Percentiles rank a stretch among this genome's conserved stretches.
phyloP scores from a whole-genome alignment of 2,888 invertebrate genomes.

The Cepaea hortensis region DNA sequence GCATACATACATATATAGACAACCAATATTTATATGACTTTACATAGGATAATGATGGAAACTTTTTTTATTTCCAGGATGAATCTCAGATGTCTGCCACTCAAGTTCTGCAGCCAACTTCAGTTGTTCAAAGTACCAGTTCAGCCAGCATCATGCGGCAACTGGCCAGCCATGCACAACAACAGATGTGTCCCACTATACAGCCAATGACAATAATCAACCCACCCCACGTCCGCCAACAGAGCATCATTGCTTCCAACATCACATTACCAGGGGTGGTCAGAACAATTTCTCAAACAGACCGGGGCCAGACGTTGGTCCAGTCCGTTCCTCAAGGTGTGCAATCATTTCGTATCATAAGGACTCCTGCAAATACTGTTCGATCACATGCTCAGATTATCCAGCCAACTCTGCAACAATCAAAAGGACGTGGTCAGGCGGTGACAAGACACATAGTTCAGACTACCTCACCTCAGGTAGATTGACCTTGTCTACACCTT shows the following conservation, averaged over 20 bases:
- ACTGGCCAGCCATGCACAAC: slow-evolving; percentile 30
- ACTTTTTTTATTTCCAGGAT: neutral
- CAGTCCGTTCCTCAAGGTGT: slow-evolving; percentile 39
- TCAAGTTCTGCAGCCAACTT: slow-evolving; percentile 22
- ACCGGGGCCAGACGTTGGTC: neutral
- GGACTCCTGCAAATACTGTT: slow-evolving; percentile 28
- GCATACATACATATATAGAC: no score
- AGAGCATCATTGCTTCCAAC: slow-evolving; percentile 1
- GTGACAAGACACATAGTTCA: slow-evolving; percentile 30
- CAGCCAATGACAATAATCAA: slow-evolving; percentile 45
- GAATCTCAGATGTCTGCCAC: neutral
- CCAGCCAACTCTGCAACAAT: slow-evolving; percentile 23
- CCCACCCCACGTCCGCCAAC: slow-evolving; percentile 33
- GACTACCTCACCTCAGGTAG: slow-evolving; percentile 26
- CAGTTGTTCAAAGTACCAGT: slow-evolving; percentile 21
- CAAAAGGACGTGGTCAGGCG: slow-evolving; percentile 32
- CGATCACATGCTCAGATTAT: neutral
- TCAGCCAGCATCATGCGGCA: slow-evolving; percentile 41
- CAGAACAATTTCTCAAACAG: slow-evolving; percentile 4
- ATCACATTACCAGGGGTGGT: slow-evolving; percentile 10
- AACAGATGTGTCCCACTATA: slow-evolving; percentile 24
- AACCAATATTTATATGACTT: no score
- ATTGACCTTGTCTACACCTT: neutral
- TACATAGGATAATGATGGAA: no score
- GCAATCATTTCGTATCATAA: slow-evolving; percentile 45